Conservation (phyloP, 1,140 invertebrate genomes). For the Anoplolepis gracilipes region DNA sequence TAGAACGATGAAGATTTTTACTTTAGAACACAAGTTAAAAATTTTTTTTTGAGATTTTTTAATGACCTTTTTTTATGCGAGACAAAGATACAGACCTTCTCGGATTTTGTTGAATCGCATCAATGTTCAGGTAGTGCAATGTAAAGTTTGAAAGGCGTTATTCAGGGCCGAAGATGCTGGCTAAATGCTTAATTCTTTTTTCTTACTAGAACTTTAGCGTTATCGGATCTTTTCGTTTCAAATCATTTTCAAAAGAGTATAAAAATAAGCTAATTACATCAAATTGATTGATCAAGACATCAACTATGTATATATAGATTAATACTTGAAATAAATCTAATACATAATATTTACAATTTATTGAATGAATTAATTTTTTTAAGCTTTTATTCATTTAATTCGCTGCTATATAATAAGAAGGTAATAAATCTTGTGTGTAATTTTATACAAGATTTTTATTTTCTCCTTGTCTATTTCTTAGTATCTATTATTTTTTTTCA, state of each 20-base stretch:
- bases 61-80: constrained; percentile 54
- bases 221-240: constrained; percentile 38
- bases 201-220: not conserved
- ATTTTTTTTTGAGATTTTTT: not conserved
- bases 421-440: too few relatives aligned
- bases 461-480: too few relatives aligned
- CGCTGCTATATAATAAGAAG: too few relatives aligned
- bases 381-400: not conserved
- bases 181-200: constrained; percentile 28
- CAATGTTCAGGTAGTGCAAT: constrained; percentile 1
- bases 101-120: constrained; percentile 19
- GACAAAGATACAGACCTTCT: constrained; percentile 12
- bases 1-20: constrained; percentile 9
- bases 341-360: not conserved
- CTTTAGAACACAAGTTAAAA: not conserved
- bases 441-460: too few relatives aligned
- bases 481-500: too few relatives aligned
- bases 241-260: constrained; percentile 5
- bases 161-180: constrained; percentile 62
- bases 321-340: constrained; percentile 14
- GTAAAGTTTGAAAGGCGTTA: constrained; percentile 36
- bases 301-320: not conserved
- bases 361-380: too few relatives aligned
- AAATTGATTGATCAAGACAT: not conserved
- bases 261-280: not conserved